Evolutionary conservation across 2,797 vertebrate genomes (phyloP).

Genomic region (Hapalemur alaotrensis): DNA sequence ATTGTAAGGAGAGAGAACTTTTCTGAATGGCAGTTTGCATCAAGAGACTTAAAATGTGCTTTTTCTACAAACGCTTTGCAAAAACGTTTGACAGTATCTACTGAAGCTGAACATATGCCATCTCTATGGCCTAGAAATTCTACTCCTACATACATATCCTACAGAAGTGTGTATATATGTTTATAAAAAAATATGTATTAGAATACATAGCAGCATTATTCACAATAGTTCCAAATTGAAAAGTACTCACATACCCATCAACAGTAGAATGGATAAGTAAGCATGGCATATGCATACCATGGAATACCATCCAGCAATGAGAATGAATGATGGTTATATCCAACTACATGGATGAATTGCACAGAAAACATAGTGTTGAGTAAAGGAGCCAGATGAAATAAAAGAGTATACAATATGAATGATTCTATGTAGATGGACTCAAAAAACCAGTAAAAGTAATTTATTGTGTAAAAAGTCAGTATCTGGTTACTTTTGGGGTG

Average conservation of each 20-base stretch:
- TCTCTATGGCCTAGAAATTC: background rate
- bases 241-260: background rate
- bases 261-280: background rate
- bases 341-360: background rate
- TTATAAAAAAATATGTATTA: background rate
- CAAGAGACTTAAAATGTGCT: constrained; percentile 2
- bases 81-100: constrained; percentile 11
- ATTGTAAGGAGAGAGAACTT: background rate
- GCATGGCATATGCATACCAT: background rate
- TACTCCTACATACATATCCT: constrained; percentile 1
- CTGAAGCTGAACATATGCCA: constrained; percentile 6
- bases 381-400: background rate
- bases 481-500: background rate
- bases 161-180: constrained; percentile 26
- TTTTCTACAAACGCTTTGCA: constrained; percentile 11
- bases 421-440: background rate
- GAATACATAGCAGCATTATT: constrained; percentile 14
- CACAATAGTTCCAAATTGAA: background rate
- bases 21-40: constrained; percentile 2
- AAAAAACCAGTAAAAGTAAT: background rate
- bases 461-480: constrained; percentile 15
- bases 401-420: background rate
- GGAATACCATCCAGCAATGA: background rate
- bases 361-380: background rate
- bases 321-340: background rate